These are phyloP conservation scores for Apodemia duryi DNA, from an alignment of 2,888 invertebrate species.

Conservation along the genomic window DNA sequence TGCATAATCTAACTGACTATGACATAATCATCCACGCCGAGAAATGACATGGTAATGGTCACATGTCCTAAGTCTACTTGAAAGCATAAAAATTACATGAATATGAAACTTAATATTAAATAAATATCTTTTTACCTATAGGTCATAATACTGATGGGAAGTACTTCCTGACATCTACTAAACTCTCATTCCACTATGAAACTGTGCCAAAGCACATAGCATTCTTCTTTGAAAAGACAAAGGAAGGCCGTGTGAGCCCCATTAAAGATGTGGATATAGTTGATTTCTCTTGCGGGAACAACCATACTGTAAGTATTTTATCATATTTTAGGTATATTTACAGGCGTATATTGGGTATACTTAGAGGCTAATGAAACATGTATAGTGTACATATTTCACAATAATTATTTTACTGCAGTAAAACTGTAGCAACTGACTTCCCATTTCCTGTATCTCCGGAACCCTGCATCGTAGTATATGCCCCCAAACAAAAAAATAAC, in stretches of 20 bases:
- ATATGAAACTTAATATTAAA: not conserved
- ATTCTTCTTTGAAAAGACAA: constrained; percentile 92
- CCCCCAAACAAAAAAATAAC: too few relatives aligned
- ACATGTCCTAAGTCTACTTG: too few relatives aligned
- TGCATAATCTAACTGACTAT: too few relatives aligned
- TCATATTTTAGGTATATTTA: constrained; percentile 12
- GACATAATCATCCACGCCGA: too few relatives aligned
- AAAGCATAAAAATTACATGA: too few relatives aligned
- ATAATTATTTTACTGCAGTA: too few relatives aligned
- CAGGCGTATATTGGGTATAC: not conserved
- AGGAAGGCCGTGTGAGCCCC: constrained; percentile 90
- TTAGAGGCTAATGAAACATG: too few relatives aligned
- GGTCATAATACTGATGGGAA: constrained; percentile 97
- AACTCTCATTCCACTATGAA: constrained; percentile 92
- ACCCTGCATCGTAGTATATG: too few relatives aligned
- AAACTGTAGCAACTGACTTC: too few relatives aligned
- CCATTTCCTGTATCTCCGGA: too few relatives aligned
- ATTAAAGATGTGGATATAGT: constrained; percentile 92
- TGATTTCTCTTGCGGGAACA: constrained; percentile 94
- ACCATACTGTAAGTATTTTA: constrained; percentile 86
- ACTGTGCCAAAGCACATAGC: constrained; percentile 90
- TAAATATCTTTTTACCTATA: constrained; percentile 33
- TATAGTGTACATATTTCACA: too few relatives aligned
- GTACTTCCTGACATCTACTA: constrained; percentile 94
- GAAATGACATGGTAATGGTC: too few relatives aligned